phyloP scores from a whole-genome alignment of 2,888 invertebrate species.

The Eristalis pertinax region DNA sequence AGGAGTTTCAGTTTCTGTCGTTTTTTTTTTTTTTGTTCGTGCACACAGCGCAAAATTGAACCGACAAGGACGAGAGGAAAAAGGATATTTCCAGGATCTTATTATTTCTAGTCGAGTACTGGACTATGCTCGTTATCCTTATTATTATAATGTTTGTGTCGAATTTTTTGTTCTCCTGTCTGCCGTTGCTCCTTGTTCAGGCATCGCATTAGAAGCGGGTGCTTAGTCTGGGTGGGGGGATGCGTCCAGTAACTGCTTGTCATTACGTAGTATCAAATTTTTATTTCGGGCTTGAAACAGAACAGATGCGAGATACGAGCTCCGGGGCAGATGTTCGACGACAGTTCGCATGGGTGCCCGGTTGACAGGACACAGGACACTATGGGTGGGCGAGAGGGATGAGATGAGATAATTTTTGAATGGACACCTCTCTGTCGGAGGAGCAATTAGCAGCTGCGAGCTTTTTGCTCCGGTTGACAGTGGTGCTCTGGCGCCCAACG shows the following conservation, averaged over 20 bases:
- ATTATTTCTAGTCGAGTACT: slow-evolving; percentile 57
- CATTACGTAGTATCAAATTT: slow-evolving; percentile 35
- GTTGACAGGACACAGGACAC: not conserved
- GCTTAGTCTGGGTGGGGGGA: not conserved
- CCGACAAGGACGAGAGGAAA: slow-evolving; percentile 49
- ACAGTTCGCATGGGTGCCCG: not conserved
- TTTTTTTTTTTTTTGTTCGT: too few relatives aligned
- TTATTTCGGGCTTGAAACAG: not conserved
- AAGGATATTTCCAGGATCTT: slow-evolving; percentile 68
- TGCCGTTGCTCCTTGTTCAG: not conserved
- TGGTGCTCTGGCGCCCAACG: not conserved
- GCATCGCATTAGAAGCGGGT: not conserved
- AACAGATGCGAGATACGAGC: not conserved
- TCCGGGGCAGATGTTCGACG: not conserved
- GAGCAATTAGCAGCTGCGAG: not conserved
- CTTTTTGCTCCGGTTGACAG: not conserved
- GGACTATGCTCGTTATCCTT: slow-evolving; percentile 48
- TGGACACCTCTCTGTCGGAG: not conserved
- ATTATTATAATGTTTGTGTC: slow-evolving; percentile 34
- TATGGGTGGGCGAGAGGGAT: not conserved
- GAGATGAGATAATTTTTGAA: not conserved
- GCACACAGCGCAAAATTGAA: slow-evolving; percentile 11
- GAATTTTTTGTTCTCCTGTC: slow-evolving; percentile 23
- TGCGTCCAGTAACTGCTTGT: not conserved
- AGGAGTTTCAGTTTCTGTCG: slow-evolving; percentile 21